Base-by-base conservation (phyloP, 64 coral and sea anemone species). In the Actinia tenebrosa region DNA sequence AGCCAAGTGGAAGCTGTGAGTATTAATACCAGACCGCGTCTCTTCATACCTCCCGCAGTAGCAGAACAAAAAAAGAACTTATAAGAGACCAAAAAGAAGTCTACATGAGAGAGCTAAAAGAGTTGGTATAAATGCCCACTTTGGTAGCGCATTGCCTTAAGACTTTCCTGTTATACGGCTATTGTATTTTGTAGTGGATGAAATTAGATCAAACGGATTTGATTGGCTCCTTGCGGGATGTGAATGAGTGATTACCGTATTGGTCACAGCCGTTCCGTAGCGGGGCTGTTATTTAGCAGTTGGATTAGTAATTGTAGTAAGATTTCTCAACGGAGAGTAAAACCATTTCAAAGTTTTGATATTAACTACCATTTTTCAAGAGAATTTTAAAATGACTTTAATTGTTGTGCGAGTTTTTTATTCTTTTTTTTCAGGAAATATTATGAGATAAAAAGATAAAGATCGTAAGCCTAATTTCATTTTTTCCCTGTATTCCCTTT, bases 111-210 rank as follows among this genome's bases (percentile, higher is more conserved):
- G 42, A 30, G 69, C 69, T 75, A 75, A 75, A 75, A 9, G 69
- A 75, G 8, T 25, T 13, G 10, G 25, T 72, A 72, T 42, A 42
- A 72, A 72, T 72, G 7, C 19, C 69, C 69, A 66, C 63, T 75
- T 42, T 42, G 27, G 69, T 10, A n/a, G 26, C 69, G 26, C 25
- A 25, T 26, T 75, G 69, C 69, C 25, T 75, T 3, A 30, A 75
- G 69, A 42, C 69, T 72, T 72, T 6, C 3, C 69, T 75, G 69
- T 75, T 75, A 26, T 75, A 75, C 20, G 22, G 69, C 26, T 75
- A 75, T 75, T 75, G 69, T 75, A 1, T 75, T 75, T 30, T 75
- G 22, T 75, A 75, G 69, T 30, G 69, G 69, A 75, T 75, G 69
- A 75, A 42, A 75, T 75, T 75, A 75, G 11, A 42, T 42, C 69